phyloP scores from a whole-genome alignment of 2,888 invertebrate species.

The Sepiola atlantica region DNA sequence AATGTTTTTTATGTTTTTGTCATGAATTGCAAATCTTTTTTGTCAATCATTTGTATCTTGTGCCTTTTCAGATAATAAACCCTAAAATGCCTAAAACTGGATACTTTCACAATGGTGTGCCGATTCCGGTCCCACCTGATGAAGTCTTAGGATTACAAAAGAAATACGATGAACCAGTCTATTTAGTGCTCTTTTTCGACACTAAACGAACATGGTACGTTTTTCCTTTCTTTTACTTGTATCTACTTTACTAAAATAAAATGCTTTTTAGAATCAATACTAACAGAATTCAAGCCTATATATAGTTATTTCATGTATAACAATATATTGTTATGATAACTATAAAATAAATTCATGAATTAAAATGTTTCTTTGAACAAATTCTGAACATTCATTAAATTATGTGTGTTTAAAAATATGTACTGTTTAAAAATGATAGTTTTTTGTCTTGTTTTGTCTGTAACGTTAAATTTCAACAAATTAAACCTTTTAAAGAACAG shows the following conservation, averaged over 20 bases:
- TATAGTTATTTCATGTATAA: too few species aligned
- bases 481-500: background rate
- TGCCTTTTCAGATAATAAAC: slow-evolving; percentile 83
- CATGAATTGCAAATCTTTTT: background rate
- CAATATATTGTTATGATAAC: too few species aligned
- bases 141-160: slow-evolving; percentile 87
- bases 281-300: too few species aligned
- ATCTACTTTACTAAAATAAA: background rate
- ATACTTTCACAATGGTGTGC: slow-evolving; percentile 93
- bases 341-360: too few species aligned
- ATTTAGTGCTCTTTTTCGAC: slow-evolving; percentile 94
- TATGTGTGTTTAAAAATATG: too few species aligned
- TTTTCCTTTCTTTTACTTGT: background rate
- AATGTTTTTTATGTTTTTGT: background rate
- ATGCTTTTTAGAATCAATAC: too few species aligned
- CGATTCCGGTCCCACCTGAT: slow-evolving; percentile 93
- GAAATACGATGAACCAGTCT: slow-evolving; percentile 88
- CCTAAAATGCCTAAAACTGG: slow-evolving; percentile 92
- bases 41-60: slow-evolving; percentile 50
- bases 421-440: too few species aligned
- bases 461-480: too few species aligned
- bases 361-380: too few species aligned
- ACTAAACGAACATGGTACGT: slow-evolving; percentile 91
- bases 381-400: too few species aligned
- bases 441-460: too few species aligned